Conservation (phyloP, 2,113 vertebrate genomes). For the Phyllostomus hastatus region DNA sequence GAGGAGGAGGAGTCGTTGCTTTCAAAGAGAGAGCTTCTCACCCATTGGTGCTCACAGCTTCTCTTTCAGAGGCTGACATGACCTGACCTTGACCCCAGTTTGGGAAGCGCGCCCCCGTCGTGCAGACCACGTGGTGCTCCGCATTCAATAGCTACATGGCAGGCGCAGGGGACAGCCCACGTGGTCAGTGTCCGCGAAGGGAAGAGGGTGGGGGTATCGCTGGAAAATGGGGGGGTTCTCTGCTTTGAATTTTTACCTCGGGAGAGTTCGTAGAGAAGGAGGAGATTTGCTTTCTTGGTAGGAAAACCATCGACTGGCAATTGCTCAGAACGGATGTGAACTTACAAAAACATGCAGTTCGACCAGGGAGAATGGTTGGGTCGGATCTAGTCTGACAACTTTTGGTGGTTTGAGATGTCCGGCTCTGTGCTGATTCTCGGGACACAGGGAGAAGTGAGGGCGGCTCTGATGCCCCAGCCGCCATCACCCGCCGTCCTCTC, state of each 20-base stretch:
- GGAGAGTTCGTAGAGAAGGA: background rate
- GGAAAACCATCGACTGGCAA: background rate
- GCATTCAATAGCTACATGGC: conserved; percentile 23
- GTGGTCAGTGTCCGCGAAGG: background rate
- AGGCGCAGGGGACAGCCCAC: background rate
- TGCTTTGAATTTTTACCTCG: background rate
- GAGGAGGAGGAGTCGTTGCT: background rate
- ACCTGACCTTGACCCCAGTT: conserved; percentile 21
- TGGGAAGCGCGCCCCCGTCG: background rate
- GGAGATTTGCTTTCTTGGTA: background rate
- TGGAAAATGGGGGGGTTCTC: background rate
- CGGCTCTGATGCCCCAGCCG: background rate
- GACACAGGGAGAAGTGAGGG: background rate
- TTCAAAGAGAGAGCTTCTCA: background rate
- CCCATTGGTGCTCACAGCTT: background rate
- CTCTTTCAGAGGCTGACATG: conserved; percentile 2
- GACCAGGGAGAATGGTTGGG: background rate
- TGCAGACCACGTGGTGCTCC: background rate
- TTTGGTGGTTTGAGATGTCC: background rate
- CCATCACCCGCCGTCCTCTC: no score
- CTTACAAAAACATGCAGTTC: background rate
- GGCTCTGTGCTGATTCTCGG: background rate
- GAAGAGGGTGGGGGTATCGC: accelerated
- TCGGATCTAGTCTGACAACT: background rate
- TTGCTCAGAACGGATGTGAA: background rate